Base-by-base conservation (phyloP, 2,797 vertebrate genomes). In the Dryobates pubescens region DNA sequence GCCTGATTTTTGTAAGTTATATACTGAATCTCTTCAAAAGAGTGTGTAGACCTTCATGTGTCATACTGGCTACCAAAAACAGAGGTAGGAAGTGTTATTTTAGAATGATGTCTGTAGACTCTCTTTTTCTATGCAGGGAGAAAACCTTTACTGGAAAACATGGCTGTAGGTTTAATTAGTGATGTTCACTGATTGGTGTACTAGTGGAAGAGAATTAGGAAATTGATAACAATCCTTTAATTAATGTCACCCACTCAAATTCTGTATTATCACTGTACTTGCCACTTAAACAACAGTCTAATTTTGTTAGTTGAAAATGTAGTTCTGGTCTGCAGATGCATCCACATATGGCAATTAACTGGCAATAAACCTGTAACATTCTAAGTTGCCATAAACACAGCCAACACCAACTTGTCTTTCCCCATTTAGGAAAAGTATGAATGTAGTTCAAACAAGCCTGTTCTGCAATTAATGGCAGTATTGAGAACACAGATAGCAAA, bases 371-470 rank as follows among this genome's bases (percentile, higher is more conserved):
- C 43, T 77, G 58, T 45, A 49, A 43, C n/a, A 47, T 91, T 76
- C 58, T 58, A 24, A 77, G 38, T 79, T 68, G 34, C 77, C 70
- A 94, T 36, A 41, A 81, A 73, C 29, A 59, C 30, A 87, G 32
- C 86, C 86, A 91, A 89, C n/a, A 81, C 58, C 32, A 82, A 32
- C 45, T 78, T 72, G 19, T 54, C 67, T 83, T 94, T 94, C 63
- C 49, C 63, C 4, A n/a, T 19, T 32, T 65, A 77, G 72, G 67
- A 94, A 82, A 84, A 53, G 13, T 51, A 89, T 61, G 22, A 56
- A 47, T 87, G 38, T 47, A 68, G 53, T 53, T 32, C 75, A 77
- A 58, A 85, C 72, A 95, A 95, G 32, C 24, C 22, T 67, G n/a
- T 57, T 80, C n/a, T 78, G 58, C 14, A 59, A 45, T 83, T 84